Base-by-base conservation (phyloP, 1,140 invertebrate genomes). In the Pantala flavescens region DNA sequence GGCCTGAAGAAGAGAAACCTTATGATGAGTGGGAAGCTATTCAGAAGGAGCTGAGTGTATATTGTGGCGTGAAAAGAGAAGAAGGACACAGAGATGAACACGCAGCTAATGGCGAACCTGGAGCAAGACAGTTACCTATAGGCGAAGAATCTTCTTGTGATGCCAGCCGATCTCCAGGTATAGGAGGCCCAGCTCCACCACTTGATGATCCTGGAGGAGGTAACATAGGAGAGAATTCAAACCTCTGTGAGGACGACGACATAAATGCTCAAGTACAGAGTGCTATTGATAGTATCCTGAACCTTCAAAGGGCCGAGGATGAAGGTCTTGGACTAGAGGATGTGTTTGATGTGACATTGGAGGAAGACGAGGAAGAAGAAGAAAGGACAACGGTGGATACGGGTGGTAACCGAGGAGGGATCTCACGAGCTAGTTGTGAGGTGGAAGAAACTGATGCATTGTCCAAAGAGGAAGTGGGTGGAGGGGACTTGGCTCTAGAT, bases 241-340 rank as follows among this genome's bases (percentile, higher is more conserved):
- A 63, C 49, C 49, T 63, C 16, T 63, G 49, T 63, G 83, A 85
- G 71, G 88, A 88, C 76, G 86, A 86, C 75, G 86, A 89, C 76
- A 90, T 92, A 70, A 90, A 89, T 75, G 88, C 90, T 12, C 91
- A 92, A 80, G 90, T 92, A 55, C 90, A 91, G 80, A 90, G 88
- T 76, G 90, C 91, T 72, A 92, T 92, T 74, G 90, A 92, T 78
- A 90, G 89, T 78, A 92, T 92, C 78, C 83, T 91, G 28, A 91
- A 90, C 81, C 81, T 91, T 75, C 90, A 91, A 78, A 84, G 86
- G 75, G 78, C 80, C 70, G 84, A 84, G 28, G 76, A 82, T 43
- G 76, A 77, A 73, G 84, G 87, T 77, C 79, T 82, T 74, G 82
- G 84, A 70, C 80, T 86, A 72, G 86, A 87, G 75, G 86, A 87